Evolutionary conservation across 2,797 vertebrate species (phyloP), one percentile per base, ranked within the genome.

Genomic region (Poeciliopsis paucimaculata): DNA sequence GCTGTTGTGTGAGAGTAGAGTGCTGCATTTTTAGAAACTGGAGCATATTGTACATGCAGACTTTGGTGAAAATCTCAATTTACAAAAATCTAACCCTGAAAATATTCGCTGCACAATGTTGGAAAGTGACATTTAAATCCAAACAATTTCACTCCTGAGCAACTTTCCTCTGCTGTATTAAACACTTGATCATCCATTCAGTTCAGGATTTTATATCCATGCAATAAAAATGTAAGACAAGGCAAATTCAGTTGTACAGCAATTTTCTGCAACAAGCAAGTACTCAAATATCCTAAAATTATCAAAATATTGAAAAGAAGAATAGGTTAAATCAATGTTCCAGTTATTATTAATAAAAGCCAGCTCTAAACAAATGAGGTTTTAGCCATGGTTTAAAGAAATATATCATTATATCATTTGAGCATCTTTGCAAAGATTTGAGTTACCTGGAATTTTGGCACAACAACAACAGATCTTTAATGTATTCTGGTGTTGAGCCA

Each of bases 1-100:
- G 20, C 78, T 78, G 87, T 90, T 86, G 77, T 83, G 49, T 39
- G 16, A 71, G 39, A 73, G 77, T 53, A 55, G 71, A 7, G 1
- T 23, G 47, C 75, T 34, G 70, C 7, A 16, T 57, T 45, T 11
- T 80, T n/a, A 76, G 51, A 78, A 66, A 79, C 16, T 43, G 72
- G 45, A 68, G 5, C 34, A 41, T 0, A 23, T 60, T 1, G 57
- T n/a, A 23, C 49, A 12, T 55, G 53, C 26, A 23, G 34, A 39
- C 36, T 23, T 36, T 68, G 36, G 20, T 26, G 12, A 70, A 70
- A 70, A n/a, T 41, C 20, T 68, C 12, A 0, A 12, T 12, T 41
- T 68, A 26, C 26, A 23, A 23, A 39, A 68, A 11, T 23, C 2
- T 0, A 41, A 23, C 64, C 6, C 0, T 11, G 11, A 68, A 41